Evolutionary conservation across 2,113 vertebrate genomes (phyloP).

Genomic region (Corynorhinus townsendii): DNA sequence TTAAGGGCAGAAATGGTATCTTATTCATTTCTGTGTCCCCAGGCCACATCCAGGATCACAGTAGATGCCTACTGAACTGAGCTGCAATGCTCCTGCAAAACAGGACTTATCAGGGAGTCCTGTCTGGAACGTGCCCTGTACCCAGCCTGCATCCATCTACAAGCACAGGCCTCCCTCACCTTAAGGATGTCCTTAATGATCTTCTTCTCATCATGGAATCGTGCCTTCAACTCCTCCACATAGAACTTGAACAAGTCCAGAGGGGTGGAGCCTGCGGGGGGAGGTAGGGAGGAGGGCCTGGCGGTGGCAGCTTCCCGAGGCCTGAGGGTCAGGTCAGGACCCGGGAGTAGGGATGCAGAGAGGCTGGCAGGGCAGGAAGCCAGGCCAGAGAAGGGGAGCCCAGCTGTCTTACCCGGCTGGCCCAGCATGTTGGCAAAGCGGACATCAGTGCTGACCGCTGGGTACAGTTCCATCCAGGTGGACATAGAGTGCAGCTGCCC

Average conservation of each 20-base stretch:
- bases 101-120: not conserved
- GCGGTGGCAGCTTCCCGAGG: conserved; percentile 73
- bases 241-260: conserved; percentile 83
- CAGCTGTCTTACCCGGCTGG: conserved; percentile 81
- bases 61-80: not conserved
- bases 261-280: conserved; percentile 78
- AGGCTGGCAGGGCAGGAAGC: conserved; percentile 44
- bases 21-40: not conserved
- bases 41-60: not conserved
- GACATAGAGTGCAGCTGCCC: conserved; percentile 84
- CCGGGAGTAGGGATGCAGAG: conserved; percentile 46
- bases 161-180: conserved; percentile 60
- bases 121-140: not conserved
- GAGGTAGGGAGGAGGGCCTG: conserved; percentile 70
- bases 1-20: not conserved
- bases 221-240: conserved; percentile 83
- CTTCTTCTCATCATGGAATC: conserved; percentile 84
- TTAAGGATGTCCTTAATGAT: conserved; percentile 84
- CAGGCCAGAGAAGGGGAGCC: conserved; percentile 55
- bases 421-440: conserved; percentile 84
- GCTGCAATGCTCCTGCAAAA: not conserved
- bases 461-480: conserved; percentile 84
- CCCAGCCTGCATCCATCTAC: not conserved
- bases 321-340: conserved; percentile 33
- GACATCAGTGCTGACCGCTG: conserved; percentile 80